Evolutionary conservation across 2,888 invertebrate species (phyloP), one percentile per base, ranked within the genome.

Genomic region (Sphinx pinastri): DNA sequence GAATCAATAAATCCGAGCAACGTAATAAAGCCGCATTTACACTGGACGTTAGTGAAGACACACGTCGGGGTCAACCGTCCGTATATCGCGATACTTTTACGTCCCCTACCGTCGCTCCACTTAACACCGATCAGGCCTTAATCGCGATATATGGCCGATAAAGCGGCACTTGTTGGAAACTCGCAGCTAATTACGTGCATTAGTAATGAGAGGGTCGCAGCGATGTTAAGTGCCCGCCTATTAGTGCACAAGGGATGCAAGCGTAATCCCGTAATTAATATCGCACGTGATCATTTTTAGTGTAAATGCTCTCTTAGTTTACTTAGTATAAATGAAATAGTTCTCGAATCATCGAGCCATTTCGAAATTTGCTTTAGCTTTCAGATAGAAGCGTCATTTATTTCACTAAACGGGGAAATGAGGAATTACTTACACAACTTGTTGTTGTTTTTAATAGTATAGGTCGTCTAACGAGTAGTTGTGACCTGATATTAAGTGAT

Each of bases 181-280:
- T 87, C 81, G 82, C 88, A 87, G 88, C 85, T 91, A 90, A 92
- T 92, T 89, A 89, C 89, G 78, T 91, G 89, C 87, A 92, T 91
- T 92, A 92, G 88, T 91, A 88, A 93, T 92, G 86, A 89, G 83
- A 84, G 81, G 80, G 79, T 75, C 78, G 74, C 74, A 70, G 72
- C 72, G 73, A 73, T 70, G 74, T 52, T 74, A 70, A 78, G 60
- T 71, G 72, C 73, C 72, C 74, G 72, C 68, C 73, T 72, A 72
- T 75, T 75, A 75, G 79, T 74, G 71, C 73, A 68, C 71, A 71
- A 31, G 57, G 6, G 58, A 31, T 68, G 71, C 73, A 74, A 74
- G 75, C 74, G 74, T 73, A 66, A 19, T 71, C 72, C 72, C 76
- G 73, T 88, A 84, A 88, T 88, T 86, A 88, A 87, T 85, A 87